Evolutionary conservation across 2,888 invertebrate species (phyloP).

Genomic region (Gandaritis pyraliata): DNA sequence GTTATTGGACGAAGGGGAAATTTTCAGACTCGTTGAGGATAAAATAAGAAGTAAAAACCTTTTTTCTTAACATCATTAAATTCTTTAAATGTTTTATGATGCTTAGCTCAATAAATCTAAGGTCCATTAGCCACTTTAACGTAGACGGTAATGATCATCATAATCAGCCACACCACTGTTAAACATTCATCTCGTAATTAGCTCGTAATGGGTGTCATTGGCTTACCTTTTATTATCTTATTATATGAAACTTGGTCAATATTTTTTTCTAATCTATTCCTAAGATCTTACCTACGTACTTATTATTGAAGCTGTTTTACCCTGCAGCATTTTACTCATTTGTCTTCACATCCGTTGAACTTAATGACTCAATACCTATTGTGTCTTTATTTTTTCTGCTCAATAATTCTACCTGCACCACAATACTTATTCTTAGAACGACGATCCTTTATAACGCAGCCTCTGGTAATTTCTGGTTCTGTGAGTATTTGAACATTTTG

Average conservation of each 20-base stretch:
- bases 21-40: slow-evolving; percentile 3
- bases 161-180: slow-evolving; percentile 10
- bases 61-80: slow-evolving; percentile 9
- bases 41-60: slow-evolving; percentile 13
- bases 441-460: slow-evolving; percentile 44
- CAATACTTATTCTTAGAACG: slow-evolving; percentile 57
- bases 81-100: slow-evolving; percentile 14
- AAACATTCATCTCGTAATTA: too few species aligned
- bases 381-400: slow-evolving; percentile 36
- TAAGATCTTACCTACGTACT: too few species aligned
- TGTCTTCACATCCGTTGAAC: slow-evolving; percentile 21
- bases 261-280: neutral
- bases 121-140: slow-evolving; percentile 7
- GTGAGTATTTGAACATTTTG: slow-evolving; percentile 38
- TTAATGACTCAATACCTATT: slow-evolving; percentile 41
- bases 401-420: slow-evolving; percentile 42
- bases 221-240: slow-evolving; percentile 2
- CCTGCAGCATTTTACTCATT: slow-evolving; percentile 7
- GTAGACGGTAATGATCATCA: slow-evolving; percentile 15
- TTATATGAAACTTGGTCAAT: neutral
- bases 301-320: neutral
- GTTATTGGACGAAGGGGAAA: slow-evolving; percentile 17
- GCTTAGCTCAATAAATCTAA: slow-evolving; percentile 5
- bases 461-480: slow-evolving; percentile 51
- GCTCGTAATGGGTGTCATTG: slow-evolving; percentile 5